Conservation (phyloP, 2,797 vertebrate species). For the Cyclopterus lumpus region DNA sequence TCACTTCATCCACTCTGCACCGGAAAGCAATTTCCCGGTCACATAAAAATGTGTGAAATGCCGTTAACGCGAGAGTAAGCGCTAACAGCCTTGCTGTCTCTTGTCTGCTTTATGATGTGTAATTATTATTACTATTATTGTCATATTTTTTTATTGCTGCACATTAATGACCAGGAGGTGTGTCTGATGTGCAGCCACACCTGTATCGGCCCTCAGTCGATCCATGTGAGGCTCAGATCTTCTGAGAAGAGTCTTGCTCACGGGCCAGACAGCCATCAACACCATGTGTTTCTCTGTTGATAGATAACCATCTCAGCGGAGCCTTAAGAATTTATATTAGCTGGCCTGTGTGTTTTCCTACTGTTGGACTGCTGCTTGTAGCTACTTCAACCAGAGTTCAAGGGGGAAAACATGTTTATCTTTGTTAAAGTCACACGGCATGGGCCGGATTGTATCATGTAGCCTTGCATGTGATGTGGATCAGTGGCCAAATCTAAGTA, state of each 20-base stretch:
- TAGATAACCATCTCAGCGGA: constrained; percentile 39
- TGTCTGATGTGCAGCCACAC: background rate
- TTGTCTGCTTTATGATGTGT: background rate
- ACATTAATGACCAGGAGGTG: background rate
- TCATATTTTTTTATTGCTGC: background rate
- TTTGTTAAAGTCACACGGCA: no score
- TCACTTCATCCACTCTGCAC: background rate
- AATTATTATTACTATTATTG: no score
- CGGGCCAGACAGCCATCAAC: constrained; percentile 18
- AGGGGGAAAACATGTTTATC: background rate
- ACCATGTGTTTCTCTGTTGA: constrained; percentile 53
- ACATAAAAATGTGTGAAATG: background rate
- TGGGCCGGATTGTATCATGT: no score
- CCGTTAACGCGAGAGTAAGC: background rate
- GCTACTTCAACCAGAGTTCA: background rate
- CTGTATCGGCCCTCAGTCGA: constrained; percentile 14
- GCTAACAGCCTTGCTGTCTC: background rate
- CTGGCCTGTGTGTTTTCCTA: constrained; percentile 7
- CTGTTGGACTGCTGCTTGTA: constrained; percentile 13
- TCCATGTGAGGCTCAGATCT: constrained; percentile 17
- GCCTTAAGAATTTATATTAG: constrained; percentile 2
- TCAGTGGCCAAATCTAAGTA: background rate
- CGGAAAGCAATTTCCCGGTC: background rate
- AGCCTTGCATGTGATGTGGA: no score
- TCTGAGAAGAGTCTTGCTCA: constrained; percentile 21